These are phyloP conservation scores for Myotis davidii DNA, from an alignment of 2,113 vertebrate species.

Conservation along the genomic window DNA sequence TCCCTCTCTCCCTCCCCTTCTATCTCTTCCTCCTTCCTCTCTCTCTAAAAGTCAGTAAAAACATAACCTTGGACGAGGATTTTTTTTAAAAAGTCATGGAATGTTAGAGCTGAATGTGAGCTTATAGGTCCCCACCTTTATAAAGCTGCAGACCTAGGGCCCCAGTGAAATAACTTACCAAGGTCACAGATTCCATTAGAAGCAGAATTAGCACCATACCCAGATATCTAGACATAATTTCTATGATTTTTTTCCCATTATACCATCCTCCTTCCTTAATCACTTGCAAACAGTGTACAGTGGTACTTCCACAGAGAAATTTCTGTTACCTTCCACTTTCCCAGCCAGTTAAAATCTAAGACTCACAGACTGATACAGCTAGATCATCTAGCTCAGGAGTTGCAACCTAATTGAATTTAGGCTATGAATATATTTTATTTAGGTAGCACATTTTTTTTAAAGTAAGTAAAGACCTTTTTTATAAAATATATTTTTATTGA, in stretches of 20 bases:
- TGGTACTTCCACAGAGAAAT: conserved; percentile 3
- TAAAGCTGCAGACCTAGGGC: neutral
- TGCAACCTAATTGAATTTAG: neutral
- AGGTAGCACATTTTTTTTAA: neutral
- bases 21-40: neutral
- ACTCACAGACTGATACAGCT: neutral
- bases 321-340: neutral
- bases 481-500: too few relatives aligned
- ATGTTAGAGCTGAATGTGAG: conserved; percentile 16
- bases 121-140: neutral
- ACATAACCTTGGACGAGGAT: neutral
- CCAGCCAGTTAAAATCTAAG: neutral
- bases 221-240: neutral
- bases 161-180: neutral
- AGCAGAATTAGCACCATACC: neutral
- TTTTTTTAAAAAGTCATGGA: neutral
- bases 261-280: neutral
- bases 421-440: conserved; percentile 19
- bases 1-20: neutral
- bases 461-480: neutral
- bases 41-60: neutral
- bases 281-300: neutral
- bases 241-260: neutral
- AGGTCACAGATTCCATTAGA: neutral
- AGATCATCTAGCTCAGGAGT: neutral